Base-by-base conservation (phyloP, 2,888 invertebrate genomes). In the Apodemia duryi region DNA sequence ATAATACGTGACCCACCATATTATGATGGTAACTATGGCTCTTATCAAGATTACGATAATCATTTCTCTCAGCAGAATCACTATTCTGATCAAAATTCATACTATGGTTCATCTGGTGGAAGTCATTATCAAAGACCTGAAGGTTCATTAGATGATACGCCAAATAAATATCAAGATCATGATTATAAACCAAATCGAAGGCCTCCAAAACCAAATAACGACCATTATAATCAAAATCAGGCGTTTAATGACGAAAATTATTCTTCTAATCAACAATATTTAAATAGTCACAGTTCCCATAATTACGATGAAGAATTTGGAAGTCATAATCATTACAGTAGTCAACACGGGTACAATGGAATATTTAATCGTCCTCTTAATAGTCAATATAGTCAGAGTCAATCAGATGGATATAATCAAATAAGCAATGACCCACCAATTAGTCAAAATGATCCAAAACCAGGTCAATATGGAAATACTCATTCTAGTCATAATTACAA, bases 1-100 rank as follows among this genome's bases (percentile, higher is more conserved):
- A 81, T 78, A 51, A 78, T 75, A 49, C 76, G 77, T 51, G 74
- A 78, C 49, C 77, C 73, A 63, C 86, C 79, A 13, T 46, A 46
- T 64, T 76, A 73, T 61, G 76, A 81, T 68, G 80, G 78, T 13
- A 57, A 41, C 29, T 62, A 62, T 43, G 61, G 46, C 3, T 61
- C 63, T 9, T 64, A 67, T 21, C 63, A 63, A 54, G 63, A 67
- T 61, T 61, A 64, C 61, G 61, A 41, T 64, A 49, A 61, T 21
- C 41, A 46, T 6, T 54, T 29, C 6, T 35, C 54, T 32, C 29
- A 57, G 32, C 54, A 57, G 29, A 57, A 32, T 57, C 54, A 57
- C 1, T 32, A 57, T 9, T 28, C 54, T 1, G 54, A 57, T 29
- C 54, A 57, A 57, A 57, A 11, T 29, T 57, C 54, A 10, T 57